Evolutionary conservation across 1,140 invertebrate species (phyloP).

Genomic region (Pachyrhynchus sulphureomaculatus): DNA sequence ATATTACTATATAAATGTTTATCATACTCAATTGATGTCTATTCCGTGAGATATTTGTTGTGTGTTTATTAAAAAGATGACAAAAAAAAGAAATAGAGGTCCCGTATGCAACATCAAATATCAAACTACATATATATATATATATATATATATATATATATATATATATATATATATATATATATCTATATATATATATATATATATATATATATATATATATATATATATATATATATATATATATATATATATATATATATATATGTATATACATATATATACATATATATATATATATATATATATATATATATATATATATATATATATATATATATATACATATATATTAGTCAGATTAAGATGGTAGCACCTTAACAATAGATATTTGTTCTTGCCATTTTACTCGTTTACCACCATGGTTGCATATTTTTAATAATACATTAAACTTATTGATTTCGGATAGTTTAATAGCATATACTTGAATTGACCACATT

Average conservation of each 20-base stretch:
- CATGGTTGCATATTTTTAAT: too few relatives aligned
- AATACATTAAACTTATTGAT: too few relatives aligned
- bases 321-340: conserved; percentile 7
- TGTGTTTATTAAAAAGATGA: too few relatives aligned
- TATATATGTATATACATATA: conserved; percentile 3
- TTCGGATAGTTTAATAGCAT: too few relatives aligned
- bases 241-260: conserved; percentile 7
- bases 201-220: conserved; percentile 7
- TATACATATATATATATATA: conserved; percentile 5
- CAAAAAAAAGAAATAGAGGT: too few relatives aligned
- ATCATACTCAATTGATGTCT: too few relatives aligned
- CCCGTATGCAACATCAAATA: too few relatives aligned
- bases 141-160: conserved; percentile 7
- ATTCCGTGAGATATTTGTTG: too few relatives aligned
- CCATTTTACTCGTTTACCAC: too few relatives aligned
- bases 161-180: conserved; percentile 4
- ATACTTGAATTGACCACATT: too few relatives aligned
- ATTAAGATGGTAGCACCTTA: background rate
- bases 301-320: conserved; percentile 7
- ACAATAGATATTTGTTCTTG: too few relatives aligned
- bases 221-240: conserved; percentile 7
- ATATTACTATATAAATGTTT: too few relatives aligned
- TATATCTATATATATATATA: background rate
- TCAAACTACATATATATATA: background rate
- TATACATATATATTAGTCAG: conserved; percentile 1